Evolutionary conservation across 2,113 vertebrate genomes (phyloP), one percentile per base, ranked within the genome.

Genomic region (Gasterosteus nipponicus): DNA sequence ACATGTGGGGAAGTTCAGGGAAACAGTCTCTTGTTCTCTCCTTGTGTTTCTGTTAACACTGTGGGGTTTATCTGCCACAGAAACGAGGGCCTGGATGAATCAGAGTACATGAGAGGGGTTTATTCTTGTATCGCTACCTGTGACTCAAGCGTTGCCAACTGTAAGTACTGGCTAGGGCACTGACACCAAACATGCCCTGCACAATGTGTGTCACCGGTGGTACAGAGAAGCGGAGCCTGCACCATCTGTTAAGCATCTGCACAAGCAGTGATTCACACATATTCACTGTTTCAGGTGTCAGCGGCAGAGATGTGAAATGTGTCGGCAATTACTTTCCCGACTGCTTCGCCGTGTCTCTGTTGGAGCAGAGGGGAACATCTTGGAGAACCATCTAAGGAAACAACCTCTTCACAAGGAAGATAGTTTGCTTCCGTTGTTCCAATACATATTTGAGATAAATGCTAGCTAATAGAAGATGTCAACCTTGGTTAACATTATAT

Each of bases 211-310:
- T 90, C 87, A 85, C 56, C 79, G 4, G 69, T 57, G 71, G 82
- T 61, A 86, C 75, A 63, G 73, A 62, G 60, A 47, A 68, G 41
- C 6, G 12, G 57, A 56, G 81, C 66, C 72, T 46, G 67, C 39
- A 10, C 84, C 89, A 90, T 90, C 89, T 91, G 90, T 80, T 79
- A 54, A 76, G 82, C 87, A 89, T 89, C 87, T 89, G 89, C 77
- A 66, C 85, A 26, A 59, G 57, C 53, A 1, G 63, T 87, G 88
- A 87, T 75, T 91, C 65, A 47, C 69, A 75, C 73, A 47, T 65
- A 87, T 46, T 73, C 53, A 31, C 69, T 31, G 61, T 56, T 82
- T 82, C 56, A 72, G 57, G 75, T 60, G 75, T 86, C 51, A 62
- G 46, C 8, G 8, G 77, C 64, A 67, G 73, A 57, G 74, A 81